phyloP scores from a whole-genome alignment of 1,140 invertebrate species.

The Orius laevigatus region DNA sequence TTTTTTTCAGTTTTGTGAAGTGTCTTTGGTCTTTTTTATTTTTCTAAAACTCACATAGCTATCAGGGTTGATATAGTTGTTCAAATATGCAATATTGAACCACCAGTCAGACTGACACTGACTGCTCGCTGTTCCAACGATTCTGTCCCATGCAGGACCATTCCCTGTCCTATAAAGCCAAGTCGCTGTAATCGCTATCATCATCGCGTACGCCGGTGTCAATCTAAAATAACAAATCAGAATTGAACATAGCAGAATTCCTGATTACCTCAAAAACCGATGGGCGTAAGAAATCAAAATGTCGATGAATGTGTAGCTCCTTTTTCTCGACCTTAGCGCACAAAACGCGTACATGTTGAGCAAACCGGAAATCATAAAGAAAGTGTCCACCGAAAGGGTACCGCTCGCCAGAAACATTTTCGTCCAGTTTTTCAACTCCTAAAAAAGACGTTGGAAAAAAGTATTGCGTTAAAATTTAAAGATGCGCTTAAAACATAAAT shows the following conservation, averaged over 20 bases:
- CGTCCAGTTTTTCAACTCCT: slow-evolving; percentile 12
- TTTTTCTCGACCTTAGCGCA: slow-evolving; percentile 12
- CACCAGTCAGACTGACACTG: slow-evolving; percentile 36
- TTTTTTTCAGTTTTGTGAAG: neutral
- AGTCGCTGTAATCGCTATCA: slow-evolving; percentile 27
- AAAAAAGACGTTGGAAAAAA: slow-evolving; percentile 4
- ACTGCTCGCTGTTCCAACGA: slow-evolving; percentile 15
- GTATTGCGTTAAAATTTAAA: too few species aligned
- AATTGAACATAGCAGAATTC: too few species aligned
- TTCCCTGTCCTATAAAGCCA: slow-evolving; percentile 26
- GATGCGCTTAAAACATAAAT: too few species aligned
- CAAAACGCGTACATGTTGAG: slow-evolving; percentile 19
- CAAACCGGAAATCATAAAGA: slow-evolving; percentile 21
- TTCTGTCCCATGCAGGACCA: slow-evolving; percentile 28
- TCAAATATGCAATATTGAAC: slow-evolving; percentile 38
- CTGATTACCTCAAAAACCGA: slow-evolving; percentile 18
- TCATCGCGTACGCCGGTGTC: slow-evolving; percentile 28
- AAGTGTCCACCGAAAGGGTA: slow-evolving; percentile 20
- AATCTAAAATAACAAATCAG: slow-evolving; percentile 25
- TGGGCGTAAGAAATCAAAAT: slow-evolving; percentile 9
- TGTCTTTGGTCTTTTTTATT: neutral
- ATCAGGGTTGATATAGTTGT: slow-evolving; percentile 33
- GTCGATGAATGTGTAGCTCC: slow-evolving; percentile 1
- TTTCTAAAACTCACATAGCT: slow-evolving; percentile 14
- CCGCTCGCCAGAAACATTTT: slow-evolving; percentile 18